These are phyloP conservation scores for Triplophysa rosa DNA, from an alignment of 2,113 vertebrate genomes.

Conservation along the genomic window DNA sequence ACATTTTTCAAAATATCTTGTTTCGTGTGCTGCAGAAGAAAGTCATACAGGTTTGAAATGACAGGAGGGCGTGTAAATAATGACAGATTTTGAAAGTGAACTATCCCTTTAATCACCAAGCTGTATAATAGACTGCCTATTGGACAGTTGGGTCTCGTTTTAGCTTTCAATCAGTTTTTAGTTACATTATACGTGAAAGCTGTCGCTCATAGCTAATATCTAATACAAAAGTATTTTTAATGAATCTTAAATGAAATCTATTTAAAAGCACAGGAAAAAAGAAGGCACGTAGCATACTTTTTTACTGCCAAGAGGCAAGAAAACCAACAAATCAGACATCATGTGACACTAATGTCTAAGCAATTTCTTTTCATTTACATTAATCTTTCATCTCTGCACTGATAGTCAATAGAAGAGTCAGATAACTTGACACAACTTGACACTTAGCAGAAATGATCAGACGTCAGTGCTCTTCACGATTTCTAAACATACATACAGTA, in stretches of 20 bases:
- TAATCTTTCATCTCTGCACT: neutral
- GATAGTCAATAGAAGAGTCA: neutral
- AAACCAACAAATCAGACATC: neutral
- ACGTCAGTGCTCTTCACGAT: too few relatives aligned
- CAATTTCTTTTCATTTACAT: neutral
- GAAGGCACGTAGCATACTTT: neutral
- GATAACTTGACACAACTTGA: neutral
- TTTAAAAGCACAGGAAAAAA: slow-evolving; percentile 10
- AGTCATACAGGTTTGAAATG: too few relatives aligned
- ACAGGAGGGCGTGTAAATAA: too few relatives aligned
- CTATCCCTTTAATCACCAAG: neutral
- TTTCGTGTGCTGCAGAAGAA: too few relatives aligned
- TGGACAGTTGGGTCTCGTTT: slow-evolving; percentile 1
- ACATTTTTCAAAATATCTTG: too few relatives aligned
- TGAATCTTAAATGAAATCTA: neutral
- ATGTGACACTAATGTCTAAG: slow-evolving; percentile 7
- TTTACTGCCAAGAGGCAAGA: slow-evolving; percentile 7
- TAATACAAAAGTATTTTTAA: slow-evolving; percentile 22
- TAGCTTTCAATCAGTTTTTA: neutral
- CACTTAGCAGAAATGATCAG: neutral
- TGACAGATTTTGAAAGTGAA: too few relatives aligned
- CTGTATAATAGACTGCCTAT: neutral
- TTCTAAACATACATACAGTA: too few relatives aligned
- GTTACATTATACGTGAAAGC: neutral
- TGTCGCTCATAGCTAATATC: neutral